Percentiles rank a stretch among this genome's conserved stretches.
Conservation (phyloP, 2,888 invertebrate genomes). For the Bhutanitis thaidina region DNA sequence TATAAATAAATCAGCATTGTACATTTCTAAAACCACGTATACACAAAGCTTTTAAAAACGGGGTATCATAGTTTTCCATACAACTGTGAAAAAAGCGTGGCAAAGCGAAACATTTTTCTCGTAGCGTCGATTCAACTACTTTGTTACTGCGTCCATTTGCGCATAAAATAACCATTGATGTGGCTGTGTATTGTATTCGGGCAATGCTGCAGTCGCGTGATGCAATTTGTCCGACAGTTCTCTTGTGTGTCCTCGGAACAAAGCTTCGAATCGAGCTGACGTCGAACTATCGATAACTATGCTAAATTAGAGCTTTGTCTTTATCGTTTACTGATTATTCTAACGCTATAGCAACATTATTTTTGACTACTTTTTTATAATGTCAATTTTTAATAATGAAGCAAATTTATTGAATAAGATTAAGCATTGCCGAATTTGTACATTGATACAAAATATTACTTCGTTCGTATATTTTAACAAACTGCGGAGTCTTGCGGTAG, state of each 20-base stretch:
- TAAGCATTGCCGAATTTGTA: too few species aligned
- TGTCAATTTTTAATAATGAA: too few species aligned
- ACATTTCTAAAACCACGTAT: neutral
- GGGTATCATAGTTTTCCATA: conserved; percentile 14
- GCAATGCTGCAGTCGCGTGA: conserved; percentile 45
- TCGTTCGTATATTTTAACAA: too few species aligned
- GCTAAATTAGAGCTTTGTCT: conserved; percentile 63
- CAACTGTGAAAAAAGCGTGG: conserved; percentile 30
- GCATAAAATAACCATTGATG: conserved; percentile 63
- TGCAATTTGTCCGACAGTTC: conserved; percentile 70
- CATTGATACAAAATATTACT: too few species aligned
- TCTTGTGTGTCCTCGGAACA: conserved; percentile 62
- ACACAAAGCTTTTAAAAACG: conserved; percentile 5
- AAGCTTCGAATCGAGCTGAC: conserved; percentile 62
- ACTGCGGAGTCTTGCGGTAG: too few species aligned
- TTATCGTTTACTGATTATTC: conserved; percentile 24
- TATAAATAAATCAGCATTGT: too few species aligned
- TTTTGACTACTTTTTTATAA: too few species aligned
- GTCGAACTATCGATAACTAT: conserved; percentile 58
- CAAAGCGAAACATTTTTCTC: conserved; percentile 34
- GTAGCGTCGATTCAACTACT: conserved; percentile 31
- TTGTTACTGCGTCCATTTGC: conserved; percentile 42
- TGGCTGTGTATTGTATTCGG: conserved; percentile 48
- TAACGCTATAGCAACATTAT: too few species aligned
- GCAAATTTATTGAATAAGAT: too few species aligned